Base-by-base conservation (phyloP, 2,113 vertebrate species). In the Perca fluviatilis region DNA sequence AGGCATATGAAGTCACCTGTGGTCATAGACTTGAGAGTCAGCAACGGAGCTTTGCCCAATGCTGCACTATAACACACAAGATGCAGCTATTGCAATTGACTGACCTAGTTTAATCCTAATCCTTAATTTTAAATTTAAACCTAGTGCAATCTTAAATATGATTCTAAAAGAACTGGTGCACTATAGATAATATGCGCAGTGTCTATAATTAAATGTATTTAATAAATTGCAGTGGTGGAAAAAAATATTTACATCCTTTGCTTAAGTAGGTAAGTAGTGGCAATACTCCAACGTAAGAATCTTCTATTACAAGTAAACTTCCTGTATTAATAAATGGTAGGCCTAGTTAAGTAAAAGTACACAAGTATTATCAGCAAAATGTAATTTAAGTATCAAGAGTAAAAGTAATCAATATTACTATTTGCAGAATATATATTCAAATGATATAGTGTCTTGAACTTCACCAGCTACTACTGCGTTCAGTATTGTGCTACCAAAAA, bases 81-180 rank as follows among this genome's bases (percentile, higher is more conserved):
- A 30, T 16, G 73, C 58, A 57, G 14, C 60, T 78, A 53, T 49
- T 78, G 25, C 21, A 51, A 54, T 4, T 16, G n/a, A 60, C 27
- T 60, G 21, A 50, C 4, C 11, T 13, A 21, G 21, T 71, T 51
- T 57, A 36, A 15, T 23, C 9, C 10, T 43, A 43, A 43, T 43
- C 40, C 40, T 40, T 40, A 40, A 43, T 11, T 11, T 43, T 43
- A 43, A 43, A 11, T 43, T 43, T 43, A 43, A 43, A 43, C 40
- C 10, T 43, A 36, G 30, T 36, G 6, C 16, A 40, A 56, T 54
- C 6, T 53, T 67, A 50, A 67, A 30, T 30, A 7, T 6, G 25
- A 50, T 3, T 50, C 25, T 30, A 56, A 72, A 66, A 54, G 5
- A 47, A 53, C 25, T 18, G 54, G 9, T 30, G n/a, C 33, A 23